Percentiles rank a stretch among this genome's conserved stretches.
Evolutionary conservation across 2,113 vertebrate genomes (phyloP).

Genomic region (Pseudopodoces humilis): DNA sequence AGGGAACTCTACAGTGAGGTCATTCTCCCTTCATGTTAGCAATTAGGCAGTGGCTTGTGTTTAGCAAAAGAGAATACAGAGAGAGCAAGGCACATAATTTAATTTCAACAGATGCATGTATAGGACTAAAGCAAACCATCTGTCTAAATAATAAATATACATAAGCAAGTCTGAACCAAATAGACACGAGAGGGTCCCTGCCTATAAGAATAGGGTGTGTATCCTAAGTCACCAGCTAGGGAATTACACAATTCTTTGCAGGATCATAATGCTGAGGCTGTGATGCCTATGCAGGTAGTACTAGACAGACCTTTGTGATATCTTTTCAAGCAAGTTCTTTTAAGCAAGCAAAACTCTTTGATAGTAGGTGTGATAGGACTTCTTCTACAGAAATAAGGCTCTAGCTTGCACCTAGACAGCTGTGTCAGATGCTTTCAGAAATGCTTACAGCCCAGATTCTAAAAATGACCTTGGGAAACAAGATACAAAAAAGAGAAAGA

Average conservation of each 20-base stretch:
- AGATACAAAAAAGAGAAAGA: background rate
- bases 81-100: background rate
- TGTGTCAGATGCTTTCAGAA: background rate
- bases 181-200: background rate
- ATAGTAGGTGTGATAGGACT: background rate
- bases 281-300: background rate
- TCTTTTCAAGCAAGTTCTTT: background rate
- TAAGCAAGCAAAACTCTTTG: background rate
- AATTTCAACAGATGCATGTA: background rate
- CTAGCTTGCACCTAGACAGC: background rate
- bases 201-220: background rate
- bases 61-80: background rate
- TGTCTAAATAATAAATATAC: constrained; percentile 28
- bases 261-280: background rate
- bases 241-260: background rate
- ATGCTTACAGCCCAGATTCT: background rate
- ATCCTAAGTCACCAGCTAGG: background rate
- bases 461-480: background rate
- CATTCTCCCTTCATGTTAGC: background rate
- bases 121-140: background rate
- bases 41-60: background rate
- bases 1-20: background rate
- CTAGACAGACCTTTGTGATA: background rate
- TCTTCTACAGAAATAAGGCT: background rate
- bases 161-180: background rate